Percentiles rank a stretch among this genome's conserved stretches.
phyloP scores from a whole-genome alignment of 2,888 invertebrate genomes.

The Phortica magna region DNA sequence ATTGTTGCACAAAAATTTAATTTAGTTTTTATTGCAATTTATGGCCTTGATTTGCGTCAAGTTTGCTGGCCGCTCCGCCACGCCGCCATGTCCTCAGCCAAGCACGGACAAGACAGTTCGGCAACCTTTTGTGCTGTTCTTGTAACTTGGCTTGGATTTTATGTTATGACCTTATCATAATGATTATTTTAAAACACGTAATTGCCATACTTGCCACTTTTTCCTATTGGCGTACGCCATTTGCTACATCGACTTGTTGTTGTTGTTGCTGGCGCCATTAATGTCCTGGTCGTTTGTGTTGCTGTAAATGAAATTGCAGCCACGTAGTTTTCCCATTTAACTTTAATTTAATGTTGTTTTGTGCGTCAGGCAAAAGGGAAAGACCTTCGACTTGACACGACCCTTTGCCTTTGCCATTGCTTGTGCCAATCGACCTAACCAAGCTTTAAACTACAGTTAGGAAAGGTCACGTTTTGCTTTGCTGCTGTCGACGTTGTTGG shows the following conservation, averaged over 20 bases:
- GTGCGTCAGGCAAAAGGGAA: slow-evolving; percentile 38
- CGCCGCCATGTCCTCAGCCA: not conserved
- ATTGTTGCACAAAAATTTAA: slow-evolving; percentile 57
- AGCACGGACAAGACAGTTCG: not conserved
- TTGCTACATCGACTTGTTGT: not conserved
- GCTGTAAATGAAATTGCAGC: slow-evolving; percentile 63
- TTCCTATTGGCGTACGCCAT: too few species aligned
- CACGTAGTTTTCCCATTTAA: slow-evolving; percentile 72
- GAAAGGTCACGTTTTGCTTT: slow-evolving; percentile 62
- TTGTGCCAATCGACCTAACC: too few species aligned
- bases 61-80: not conserved
- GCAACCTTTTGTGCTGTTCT: slow-evolving; percentile 8
- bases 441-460: slow-evolving; percentile 15
- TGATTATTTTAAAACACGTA: slow-evolving; percentile 69
- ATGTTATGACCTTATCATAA: slow-evolving; percentile 65
- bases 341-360: slow-evolving; percentile 72
- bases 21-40: slow-evolving; percentile 69
- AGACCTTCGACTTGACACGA: not conserved
- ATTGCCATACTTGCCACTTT: slow-evolving; percentile 52
- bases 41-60: slow-evolving; percentile 44
- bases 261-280: not conserved
- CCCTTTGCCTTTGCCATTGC: too few species aligned
- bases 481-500: not conserved
- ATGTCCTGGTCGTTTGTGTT: slow-evolving; percentile 1
- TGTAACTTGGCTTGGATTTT: slow-evolving; percentile 53